Evolutionary conservation across 2,113 vertebrate genomes (phyloP).

Genomic region (Albula glossodonta): DNA sequence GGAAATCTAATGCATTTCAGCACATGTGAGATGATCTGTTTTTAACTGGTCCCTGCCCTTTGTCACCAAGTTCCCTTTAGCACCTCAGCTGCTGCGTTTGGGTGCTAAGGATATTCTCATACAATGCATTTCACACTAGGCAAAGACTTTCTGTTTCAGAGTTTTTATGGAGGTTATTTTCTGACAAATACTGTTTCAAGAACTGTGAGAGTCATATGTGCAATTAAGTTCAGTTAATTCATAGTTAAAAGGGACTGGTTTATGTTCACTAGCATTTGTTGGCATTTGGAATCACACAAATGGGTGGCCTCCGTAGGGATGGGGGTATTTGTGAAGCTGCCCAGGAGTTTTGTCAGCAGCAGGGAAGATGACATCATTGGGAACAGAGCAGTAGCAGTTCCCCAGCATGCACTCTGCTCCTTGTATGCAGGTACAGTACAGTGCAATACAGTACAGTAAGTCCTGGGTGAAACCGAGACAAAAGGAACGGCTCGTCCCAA

Average conservation of each 20-base stretch:
- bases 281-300: background rate
- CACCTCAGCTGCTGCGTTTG: background rate
- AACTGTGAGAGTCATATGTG: background rate
- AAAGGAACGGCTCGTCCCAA: background rate
- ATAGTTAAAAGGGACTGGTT: background rate
- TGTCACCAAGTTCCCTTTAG: background rate
- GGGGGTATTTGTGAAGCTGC: background rate
- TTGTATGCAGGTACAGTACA: conserved; percentile 21
- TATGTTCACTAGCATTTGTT: conserved; percentile 4
- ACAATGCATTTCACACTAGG: background rate
- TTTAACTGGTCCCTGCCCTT: background rate
- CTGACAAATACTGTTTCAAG: background rate
- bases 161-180: background rate
- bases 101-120: background rate
- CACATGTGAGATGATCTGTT: background rate
- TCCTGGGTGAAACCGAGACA: conserved; percentile 7
- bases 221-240: background rate
- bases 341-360: conserved; percentile 16
- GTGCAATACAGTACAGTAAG: background rate
- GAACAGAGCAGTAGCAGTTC: background rate
- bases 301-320: background rate
- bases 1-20: background rate
- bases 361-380: conserved; percentile 11
- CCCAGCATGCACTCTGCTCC: conserved; percentile 9
- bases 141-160: background rate